Evolutionary conservation across 2,113 vertebrate genomes (phyloP), one percentile per base, ranked within the genome.

Genomic region (Nymphicus hollandicus): DNA sequence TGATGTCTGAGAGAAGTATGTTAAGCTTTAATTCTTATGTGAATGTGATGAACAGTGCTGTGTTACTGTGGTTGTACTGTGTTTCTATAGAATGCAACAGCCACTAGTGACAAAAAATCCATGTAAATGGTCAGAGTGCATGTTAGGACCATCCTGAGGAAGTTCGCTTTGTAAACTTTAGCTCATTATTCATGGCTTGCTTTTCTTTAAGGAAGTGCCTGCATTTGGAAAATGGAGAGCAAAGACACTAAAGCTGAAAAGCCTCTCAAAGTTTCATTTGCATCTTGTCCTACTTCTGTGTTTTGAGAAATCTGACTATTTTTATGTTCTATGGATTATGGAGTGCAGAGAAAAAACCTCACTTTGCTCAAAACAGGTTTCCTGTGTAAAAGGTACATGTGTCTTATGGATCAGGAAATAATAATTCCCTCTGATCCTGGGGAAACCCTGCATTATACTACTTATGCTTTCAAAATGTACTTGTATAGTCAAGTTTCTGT

Each of bases 41-140:
- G 63, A 78, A 72, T 39, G 41, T 65, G 77, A 64, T 46, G 71
- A 76, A 72, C 18, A 43, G 17, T 1, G 4, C 12, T 37, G 53
- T 1, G 0, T 81, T 71, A 10, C 60, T 87, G 70, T 49, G 46
- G 58, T 43, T 72, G 70, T 49, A 65, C 35, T 79, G 14, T 65
- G 24, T 83, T 92, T 58, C n/a, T 88, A 20, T 88, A 52, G 71
- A 85, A 31, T 24, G 12, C 15, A 50, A 31, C 43, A 72, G 35
- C 31, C 50, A 56, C 55, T n/a, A 92, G n/a, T 46, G 70, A 50
- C 53, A 90, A 24, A 88, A 95, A 96, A 93, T 88, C 56, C 72
- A 72, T 80, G 73, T n/a, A 12, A 73, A 60, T 56, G n/a, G 39
- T 43, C 43, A 81, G 73, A 90, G 58, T 41, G n/a, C 47, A 33